phyloP scores from a whole-genome alignment of 2,113 vertebrate genomes.

The Brachyistius frenatus region DNA sequence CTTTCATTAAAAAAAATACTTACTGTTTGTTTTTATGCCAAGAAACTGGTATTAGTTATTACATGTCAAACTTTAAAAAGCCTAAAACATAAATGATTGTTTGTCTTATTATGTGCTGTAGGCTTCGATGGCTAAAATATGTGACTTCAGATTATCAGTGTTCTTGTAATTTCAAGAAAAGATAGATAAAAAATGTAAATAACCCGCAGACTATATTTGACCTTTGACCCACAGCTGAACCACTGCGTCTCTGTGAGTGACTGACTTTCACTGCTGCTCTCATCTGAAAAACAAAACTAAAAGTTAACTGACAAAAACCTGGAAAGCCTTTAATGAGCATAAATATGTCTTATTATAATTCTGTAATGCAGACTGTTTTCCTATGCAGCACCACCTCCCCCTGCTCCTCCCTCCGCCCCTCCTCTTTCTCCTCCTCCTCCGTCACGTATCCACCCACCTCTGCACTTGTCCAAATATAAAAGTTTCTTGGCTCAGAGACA shows the following conservation, averaged over 20 bases:
- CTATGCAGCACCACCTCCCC: conserved; percentile 8
- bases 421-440: neutral
- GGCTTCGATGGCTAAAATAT: no score
- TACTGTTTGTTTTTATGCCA: no score
- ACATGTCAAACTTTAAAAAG: no score
- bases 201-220: neutral
- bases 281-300: neutral
- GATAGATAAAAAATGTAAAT: neutral
- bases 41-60: no score
- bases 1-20: no score
- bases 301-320: neutral
- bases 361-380: neutral
- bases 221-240: conserved; percentile 6
- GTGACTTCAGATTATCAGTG: no score
- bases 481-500: conserved; percentile 73
- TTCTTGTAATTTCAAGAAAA: neutral
- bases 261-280: neutral
- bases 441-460: conserved; percentile 41
- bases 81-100: no score
- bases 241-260: neutral
- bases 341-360: no score
- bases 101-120: no score
- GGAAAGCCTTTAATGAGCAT: no score
- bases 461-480: conserved; percentile 83
- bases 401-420: neutral